Conservation (phyloP, 2,888 invertebrate genomes). For the Opisthograptis luteolata region DNA sequence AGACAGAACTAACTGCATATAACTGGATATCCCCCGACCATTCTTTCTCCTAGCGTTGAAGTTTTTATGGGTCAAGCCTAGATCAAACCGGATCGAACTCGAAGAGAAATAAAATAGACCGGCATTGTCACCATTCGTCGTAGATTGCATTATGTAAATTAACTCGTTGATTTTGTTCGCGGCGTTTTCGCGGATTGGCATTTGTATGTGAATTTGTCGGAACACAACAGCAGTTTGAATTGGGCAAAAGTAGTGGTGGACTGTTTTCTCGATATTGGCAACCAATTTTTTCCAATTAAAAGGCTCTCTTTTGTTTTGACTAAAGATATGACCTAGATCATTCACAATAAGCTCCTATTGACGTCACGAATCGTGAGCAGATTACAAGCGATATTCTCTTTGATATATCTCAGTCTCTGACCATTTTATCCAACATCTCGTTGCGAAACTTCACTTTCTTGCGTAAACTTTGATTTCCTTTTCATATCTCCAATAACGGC, state of each 20-base stretch:
- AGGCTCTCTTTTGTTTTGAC: no score
- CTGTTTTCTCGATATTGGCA: neutral
- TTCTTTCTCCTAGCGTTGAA: slow-evolving; percentile 64
- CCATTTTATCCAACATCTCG: neutral
- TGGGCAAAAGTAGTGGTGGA: neutral
- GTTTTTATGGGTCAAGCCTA: slow-evolving; percentile 79
- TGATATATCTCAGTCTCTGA: neutral
- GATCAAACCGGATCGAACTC: slow-evolving; percentile 70
- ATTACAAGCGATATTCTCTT: slow-evolving; percentile 13
- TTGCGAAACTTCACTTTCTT: no score
- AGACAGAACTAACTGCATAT: slow-evolving; percentile 74
- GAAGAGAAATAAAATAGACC: slow-evolving; percentile 43
- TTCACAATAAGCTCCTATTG: slow-evolving; percentile 19
- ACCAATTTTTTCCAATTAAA: no score
- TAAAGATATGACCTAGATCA: slow-evolving; percentile 29
- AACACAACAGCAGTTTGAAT: neutral
- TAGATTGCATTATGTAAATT: slow-evolving; percentile 45
- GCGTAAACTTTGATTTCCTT: no score
- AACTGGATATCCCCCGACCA: slow-evolving; percentile 65
- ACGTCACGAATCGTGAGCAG: slow-evolving; percentile 21
- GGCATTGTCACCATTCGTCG: slow-evolving; percentile 44
- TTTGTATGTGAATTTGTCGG: neutral
- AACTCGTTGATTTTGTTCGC: slow-evolving; percentile 19
- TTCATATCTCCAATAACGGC: no score
- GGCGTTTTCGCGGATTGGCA: neutral